Conservation (phyloP, 2,888 invertebrate genomes). For the Dicyrtomina minuta region DNA sequence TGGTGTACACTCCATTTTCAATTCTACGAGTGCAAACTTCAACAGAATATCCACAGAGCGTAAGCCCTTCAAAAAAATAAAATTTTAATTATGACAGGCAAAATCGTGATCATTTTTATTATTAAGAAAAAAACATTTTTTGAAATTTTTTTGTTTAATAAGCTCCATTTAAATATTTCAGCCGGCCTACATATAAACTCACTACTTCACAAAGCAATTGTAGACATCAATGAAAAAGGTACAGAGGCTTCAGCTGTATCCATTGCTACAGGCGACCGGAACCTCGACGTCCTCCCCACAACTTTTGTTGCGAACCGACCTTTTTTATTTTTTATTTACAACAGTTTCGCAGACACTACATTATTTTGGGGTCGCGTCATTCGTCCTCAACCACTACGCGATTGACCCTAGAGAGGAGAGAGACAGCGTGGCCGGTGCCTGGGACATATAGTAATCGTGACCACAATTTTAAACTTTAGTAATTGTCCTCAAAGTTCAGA, state of each 20-base stretch:
- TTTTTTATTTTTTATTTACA: conserved; percentile 72
- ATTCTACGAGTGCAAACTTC: conserved; percentile 65
- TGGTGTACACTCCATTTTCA: conserved; percentile 62
- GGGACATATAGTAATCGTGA: too few species aligned
- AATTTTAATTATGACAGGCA: too few species aligned
- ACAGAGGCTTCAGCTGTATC: conserved; percentile 71
- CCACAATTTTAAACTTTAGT: too few species aligned
- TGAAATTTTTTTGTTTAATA: not conserved
- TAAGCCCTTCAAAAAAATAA: conserved; percentile 23
- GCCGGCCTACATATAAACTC: conserved; percentile 44
- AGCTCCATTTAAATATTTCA: conserved; percentile 13
- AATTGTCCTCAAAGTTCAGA: too few species aligned
- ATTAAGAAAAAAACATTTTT: too few species aligned
- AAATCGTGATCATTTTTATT: too few species aligned
- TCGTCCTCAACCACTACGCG: conserved; percentile 58
- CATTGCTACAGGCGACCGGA: conserved; percentile 62
- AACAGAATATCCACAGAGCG: conserved; percentile 63
- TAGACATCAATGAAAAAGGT: conserved; percentile 57
- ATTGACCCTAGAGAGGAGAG: too few species aligned
- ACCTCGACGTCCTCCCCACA: conserved; percentile 41
- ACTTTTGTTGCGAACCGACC: conserved; percentile 67
- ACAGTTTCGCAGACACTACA: conserved; percentile 66
- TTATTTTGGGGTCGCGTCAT: conserved; percentile 72
- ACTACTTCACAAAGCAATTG: conserved; percentile 57
- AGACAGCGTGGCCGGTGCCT: too few species aligned